Evolutionary conservation across 2,797 vertebrate genomes (phyloP), one percentile per base, ranked within the genome.

Genomic region (Crenichthys baileyi): DNA sequence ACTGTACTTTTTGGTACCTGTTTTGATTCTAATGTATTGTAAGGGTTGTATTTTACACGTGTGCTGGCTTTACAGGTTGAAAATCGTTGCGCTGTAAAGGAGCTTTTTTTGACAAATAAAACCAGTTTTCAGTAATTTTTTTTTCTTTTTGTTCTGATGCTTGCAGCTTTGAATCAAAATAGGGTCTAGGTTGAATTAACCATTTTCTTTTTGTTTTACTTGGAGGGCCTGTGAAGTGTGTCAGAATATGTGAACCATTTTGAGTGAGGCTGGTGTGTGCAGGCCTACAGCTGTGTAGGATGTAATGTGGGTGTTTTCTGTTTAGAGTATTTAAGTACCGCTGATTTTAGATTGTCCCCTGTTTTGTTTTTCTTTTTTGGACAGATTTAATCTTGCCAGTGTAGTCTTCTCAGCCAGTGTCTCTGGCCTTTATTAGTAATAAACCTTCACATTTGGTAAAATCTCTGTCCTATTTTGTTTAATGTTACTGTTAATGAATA

Each of bases 1-100:
- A 99, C 98, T 99, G 97, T 99, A 99, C 98, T 99, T 99, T 99
- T 99, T 99, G 98, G 98, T 99, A 99, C 98, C 98, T 96, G 97
- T 98, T 97, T 98, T 98, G 97, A 99, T 98, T 98, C 98, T 99
- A 99, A 98, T 99, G 97, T 99, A 98, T 98, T 98, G 97, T 99
- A 93, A 98, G 97, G 98, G 97, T 95, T 96, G 96, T 99, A 99
- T 99, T 99, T 99, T 99, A 99, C 98, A 98, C 98, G 97, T 99
- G 95, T 96, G 96, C 97, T 97, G 96, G 96, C 95, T 96, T 98
- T 98, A 96, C 94, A 97, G 97, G 96, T 87, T 87, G 95, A 96
- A 93, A 92, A 90, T 89, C 82, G 96, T 95, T 96, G 96, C 96
- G 95, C 96, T 97, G 95, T 97, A 97, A 94, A 96, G 96, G 96